Conservation (phyloP, 2,888 invertebrate genomes). For the Watsonalla cultraria region DNA sequence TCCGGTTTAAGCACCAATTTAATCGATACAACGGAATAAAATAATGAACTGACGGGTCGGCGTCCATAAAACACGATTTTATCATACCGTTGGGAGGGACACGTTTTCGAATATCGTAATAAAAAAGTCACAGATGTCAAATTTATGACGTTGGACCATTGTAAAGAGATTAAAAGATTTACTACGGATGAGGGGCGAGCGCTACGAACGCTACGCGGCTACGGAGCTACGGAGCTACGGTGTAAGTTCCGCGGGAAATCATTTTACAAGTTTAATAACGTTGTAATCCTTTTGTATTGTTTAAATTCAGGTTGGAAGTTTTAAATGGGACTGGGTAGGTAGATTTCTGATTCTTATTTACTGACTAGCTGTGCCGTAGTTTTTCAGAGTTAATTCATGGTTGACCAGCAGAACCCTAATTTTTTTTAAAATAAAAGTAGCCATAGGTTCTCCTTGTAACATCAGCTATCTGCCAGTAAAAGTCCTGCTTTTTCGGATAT, state of each 20-base stretch:
- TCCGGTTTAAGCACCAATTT: conserved; percentile 44
- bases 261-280: conserved; percentile 50
- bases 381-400: too few species aligned
- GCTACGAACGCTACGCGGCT: conserved; percentile 37
- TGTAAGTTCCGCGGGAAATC: conserved; percentile 41
- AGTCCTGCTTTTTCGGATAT: too few species aligned
- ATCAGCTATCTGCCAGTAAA: too few species aligned
- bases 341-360: neutral
- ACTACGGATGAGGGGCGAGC: conserved; percentile 50
- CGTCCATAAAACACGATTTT: conserved; percentile 75
- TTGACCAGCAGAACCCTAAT: too few species aligned
- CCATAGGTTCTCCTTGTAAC: too few species aligned
- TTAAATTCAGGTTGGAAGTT: conserved; percentile 16
- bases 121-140: conserved; percentile 78
- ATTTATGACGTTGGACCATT: conserved; percentile 76
- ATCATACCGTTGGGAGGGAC: conserved; percentile 73
- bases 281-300: conserved; percentile 43
- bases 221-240: conserved; percentile 27
- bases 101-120: conserved; percentile 76
- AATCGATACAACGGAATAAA: conserved; percentile 67
- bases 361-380: too few species aligned
- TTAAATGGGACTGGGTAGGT: neutral
- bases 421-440: too few species aligned
- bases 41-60: conserved; percentile 67
- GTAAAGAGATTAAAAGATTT: conserved; percentile 78